These are phyloP conservation scores for Pseudolaguvia tuberculata DNA, from an alignment of 2,113 vertebrate species.

Conservation along the genomic window DNA sequence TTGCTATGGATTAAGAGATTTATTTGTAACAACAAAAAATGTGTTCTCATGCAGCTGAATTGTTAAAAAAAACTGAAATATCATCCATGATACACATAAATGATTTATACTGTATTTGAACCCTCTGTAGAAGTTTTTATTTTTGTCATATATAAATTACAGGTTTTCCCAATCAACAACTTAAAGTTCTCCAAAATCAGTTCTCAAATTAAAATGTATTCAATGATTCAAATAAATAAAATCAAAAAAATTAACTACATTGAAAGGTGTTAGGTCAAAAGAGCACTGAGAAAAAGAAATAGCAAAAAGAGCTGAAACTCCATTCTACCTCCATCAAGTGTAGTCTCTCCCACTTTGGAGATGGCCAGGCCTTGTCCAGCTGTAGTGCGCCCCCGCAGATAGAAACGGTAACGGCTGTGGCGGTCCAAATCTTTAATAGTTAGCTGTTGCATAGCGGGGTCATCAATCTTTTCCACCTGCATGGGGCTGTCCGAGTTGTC, in stretches of 20 bases:
- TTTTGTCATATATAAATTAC: no score
- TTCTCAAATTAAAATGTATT: neutral
- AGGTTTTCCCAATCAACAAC: no score
- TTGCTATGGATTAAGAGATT: no score
- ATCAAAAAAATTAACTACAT: neutral
- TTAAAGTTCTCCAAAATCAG: neutral
- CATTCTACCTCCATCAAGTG: constrained; percentile 74
- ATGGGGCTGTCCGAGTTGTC: constrained; percentile 79
- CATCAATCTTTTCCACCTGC: constrained; percentile 74
- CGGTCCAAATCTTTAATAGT: constrained; percentile 70
- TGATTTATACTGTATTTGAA: neutral
- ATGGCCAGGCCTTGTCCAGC: constrained; percentile 70
- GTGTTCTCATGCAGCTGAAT: no score
- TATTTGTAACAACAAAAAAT: no score
- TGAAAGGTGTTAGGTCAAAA: neutral
- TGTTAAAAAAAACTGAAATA: neutral
- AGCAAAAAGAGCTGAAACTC: constrained; percentile 52
- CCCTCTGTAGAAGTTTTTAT: no score
- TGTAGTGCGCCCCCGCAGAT: constrained; percentile 71
- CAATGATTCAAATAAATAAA: neutral
- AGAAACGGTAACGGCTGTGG: constrained; percentile 74
- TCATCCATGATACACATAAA: neutral
- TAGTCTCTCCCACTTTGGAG: constrained; percentile 73
- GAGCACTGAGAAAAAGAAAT: neutral
- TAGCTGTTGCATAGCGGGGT: constrained; percentile 49